phyloP scores from a whole-genome alignment of 2,888 invertebrate genomes.

The Rhogogaster chlorosoma region DNA sequence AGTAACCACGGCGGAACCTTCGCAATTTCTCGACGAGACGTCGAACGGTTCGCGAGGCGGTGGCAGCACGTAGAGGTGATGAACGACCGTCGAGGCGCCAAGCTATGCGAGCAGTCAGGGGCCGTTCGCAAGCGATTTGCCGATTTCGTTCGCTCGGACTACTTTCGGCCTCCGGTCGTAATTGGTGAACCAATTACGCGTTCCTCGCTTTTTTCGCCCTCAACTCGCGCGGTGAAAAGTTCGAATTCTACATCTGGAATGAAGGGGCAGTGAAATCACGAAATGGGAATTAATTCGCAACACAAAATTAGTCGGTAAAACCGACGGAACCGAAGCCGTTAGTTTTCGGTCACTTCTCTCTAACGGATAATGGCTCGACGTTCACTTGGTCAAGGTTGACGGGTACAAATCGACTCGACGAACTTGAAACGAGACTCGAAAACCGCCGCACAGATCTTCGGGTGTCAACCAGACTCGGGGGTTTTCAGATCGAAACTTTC shows the following conservation, averaged over 20 bases:
- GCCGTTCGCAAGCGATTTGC: constrained; percentile 50
- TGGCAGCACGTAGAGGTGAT: constrained; percentile 61
- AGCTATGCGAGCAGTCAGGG: constrained; percentile 67
- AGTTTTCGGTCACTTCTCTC: constrained; percentile 58
- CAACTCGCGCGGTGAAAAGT: constrained; percentile 7
- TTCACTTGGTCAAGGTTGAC: constrained; percentile 35
- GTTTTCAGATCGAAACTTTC: neutral
- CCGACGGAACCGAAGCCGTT: constrained; percentile 57
- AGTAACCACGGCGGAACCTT: constrained; percentile 66
- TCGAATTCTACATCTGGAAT: neutral
- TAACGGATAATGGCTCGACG: constrained; percentile 3
- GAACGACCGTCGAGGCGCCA: constrained; percentile 72
- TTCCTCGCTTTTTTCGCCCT: constrained; percentile 29
- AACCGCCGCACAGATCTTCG: constrained; percentile 30
- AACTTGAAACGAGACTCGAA: neutral
- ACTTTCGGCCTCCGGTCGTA: constrained; percentile 44
- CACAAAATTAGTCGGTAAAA: constrained; percentile 57
- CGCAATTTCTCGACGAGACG: constrained; percentile 54
- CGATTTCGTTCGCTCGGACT: constrained; percentile 47
- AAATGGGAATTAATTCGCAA: constrained; percentile 49
- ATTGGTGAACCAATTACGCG: constrained; percentile 51
- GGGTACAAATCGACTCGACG: constrained; percentile 23
- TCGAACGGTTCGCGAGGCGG: constrained; percentile 51
- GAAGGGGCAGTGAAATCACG: constrained; percentile 10
- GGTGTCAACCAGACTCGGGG: constrained; percentile 1